Evolutionary conservation across 1,140 invertebrate genomes (phyloP).

Genomic region (Melitaea cinxia): DNA sequence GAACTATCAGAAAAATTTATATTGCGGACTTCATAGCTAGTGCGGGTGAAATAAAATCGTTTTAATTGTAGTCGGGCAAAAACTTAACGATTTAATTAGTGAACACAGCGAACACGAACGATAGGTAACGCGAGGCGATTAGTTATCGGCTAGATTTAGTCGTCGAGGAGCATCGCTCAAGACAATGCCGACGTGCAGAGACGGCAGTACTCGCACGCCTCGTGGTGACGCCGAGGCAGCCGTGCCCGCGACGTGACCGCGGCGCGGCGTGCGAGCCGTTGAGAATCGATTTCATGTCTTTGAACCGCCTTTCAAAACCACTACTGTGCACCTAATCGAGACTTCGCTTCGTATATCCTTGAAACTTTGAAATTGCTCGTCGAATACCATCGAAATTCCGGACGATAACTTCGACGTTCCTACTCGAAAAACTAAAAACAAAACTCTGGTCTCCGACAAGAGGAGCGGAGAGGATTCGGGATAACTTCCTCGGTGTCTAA

Average conservation of each 20-base stretch:
- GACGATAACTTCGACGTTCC: neutral
- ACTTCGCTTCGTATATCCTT: conserved; percentile 13
- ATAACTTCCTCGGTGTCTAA: neutral
- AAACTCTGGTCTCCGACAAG: neutral
- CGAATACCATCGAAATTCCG: neutral
- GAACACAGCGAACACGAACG: neutral
- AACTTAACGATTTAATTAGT: conserved; percentile 4
- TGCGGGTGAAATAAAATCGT: neutral
- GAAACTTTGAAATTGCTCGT: conserved; percentile 14
- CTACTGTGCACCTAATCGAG: conserved; percentile 29
- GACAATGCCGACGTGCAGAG: conserved; percentile 3
- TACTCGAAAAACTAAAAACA: neutral
- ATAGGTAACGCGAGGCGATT: neutral
- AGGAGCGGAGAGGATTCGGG: neutral
- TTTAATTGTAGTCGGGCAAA: conserved; percentile 6
- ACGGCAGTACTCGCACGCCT: too few species aligned
- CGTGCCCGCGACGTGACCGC: too few species aligned
- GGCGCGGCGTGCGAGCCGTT: neutral
- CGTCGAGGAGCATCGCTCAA: conserved; percentile 1
- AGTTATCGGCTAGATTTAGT: conserved; percentile 10
- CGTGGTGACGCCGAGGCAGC: too few species aligned
- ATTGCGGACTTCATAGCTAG: neutral
- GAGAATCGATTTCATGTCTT: conserved; percentile 35
- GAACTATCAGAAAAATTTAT: neutral
- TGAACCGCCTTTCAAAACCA: conserved; percentile 31